Evolutionary conservation across 2,888 invertebrate genomes (phyloP).

Genomic region (Polyommatus icarus): DNA sequence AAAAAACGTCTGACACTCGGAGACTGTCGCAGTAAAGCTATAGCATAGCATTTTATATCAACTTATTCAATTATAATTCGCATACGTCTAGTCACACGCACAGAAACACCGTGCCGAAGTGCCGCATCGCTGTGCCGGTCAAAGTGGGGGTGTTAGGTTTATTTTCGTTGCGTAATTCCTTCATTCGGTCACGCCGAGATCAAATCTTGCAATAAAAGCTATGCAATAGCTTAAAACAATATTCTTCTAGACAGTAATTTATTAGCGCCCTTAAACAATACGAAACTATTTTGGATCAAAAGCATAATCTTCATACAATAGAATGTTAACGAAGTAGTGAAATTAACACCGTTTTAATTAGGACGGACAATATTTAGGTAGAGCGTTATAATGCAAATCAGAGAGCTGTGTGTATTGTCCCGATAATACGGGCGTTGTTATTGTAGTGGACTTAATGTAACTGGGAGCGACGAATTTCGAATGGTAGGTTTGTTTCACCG

Average conservation of each 20-base stretch:
- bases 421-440: conserved; percentile 42
- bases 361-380: conserved; percentile 50
- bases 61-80: too few relatives aligned
- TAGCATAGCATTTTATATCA: too few relatives aligned
- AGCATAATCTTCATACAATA: conserved; percentile 33
- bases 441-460: conserved; percentile 40
- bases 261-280: not conserved
- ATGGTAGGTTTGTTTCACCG: not conserved
- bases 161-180: too few relatives aligned
- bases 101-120: too few relatives aligned
- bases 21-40: too few relatives aligned
- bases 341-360: conserved; percentile 48
- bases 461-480: conserved; percentile 29
- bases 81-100: too few relatives aligned
- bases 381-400: conserved; percentile 60
- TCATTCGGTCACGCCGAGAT: too few relatives aligned
- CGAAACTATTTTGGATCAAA: not conserved
- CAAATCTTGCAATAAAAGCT: too few relatives aligned
- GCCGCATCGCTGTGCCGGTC: too few relatives aligned
- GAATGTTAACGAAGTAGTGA: conserved; percentile 34
- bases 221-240: too few relatives aligned
- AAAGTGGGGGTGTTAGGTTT: too few relatives aligned
- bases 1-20: too few relatives aligned
- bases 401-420: conserved; percentile 46
- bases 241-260: not conserved